phyloP scores from a whole-genome alignment of 2,888 invertebrate species.

The Lithophane leautieri region DNA sequence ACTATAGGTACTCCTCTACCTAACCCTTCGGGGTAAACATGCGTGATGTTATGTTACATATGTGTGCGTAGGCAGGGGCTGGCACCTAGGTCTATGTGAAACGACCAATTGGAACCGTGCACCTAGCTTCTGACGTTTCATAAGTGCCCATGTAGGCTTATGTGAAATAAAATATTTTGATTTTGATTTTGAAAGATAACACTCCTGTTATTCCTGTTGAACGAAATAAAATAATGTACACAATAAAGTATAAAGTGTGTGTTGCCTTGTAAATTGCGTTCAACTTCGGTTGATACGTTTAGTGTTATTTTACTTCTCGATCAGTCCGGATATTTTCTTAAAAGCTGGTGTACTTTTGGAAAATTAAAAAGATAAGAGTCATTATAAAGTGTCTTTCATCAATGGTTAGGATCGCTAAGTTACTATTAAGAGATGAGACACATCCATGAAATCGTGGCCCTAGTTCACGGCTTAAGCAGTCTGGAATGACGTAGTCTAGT shows the following conservation, averaged over 20 bases:
- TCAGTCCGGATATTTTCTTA: neutral
- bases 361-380: neutral
- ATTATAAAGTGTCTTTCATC: neutral
- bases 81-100: no score
- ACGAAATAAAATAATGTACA: neutral
- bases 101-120: no score
- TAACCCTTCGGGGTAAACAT: neutral
- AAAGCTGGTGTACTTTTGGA: neutral
- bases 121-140: no score
- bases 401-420: neutral
- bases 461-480: neutral
- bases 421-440: neutral
- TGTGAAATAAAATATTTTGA: no score
- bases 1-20: neutral
- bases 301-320: neutral
- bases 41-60: neutral
- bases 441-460: neutral
- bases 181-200: neutral
- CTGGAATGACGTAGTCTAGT: conserved; percentile 4
- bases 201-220: neutral
- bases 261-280: neutral
- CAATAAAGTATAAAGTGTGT: neutral
- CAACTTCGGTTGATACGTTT: neutral
- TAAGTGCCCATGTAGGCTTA: no score
- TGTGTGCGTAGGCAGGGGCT: neutral